Conservation (phyloP, 2,797 vertebrate genomes). For the Synanceia verrucosa region DNA sequence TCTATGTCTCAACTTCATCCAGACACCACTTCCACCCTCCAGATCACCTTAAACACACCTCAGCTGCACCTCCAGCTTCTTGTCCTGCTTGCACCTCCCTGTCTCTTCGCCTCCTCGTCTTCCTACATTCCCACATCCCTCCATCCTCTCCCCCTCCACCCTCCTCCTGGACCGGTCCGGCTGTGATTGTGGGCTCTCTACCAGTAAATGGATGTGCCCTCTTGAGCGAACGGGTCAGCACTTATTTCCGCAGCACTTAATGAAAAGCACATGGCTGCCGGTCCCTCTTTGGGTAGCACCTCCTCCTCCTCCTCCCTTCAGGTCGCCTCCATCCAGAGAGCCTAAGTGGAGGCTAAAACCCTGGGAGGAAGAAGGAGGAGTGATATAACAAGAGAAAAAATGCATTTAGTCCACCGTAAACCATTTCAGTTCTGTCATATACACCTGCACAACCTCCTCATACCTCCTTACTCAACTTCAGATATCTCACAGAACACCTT, state of each 20-base stretch:
- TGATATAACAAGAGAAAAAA: background rate
- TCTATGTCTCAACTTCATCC: background rate
- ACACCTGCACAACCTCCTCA: background rate
- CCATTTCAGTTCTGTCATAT: background rate
- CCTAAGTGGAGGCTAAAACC: conserved; percentile 17
- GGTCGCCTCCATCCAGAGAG: conserved; percentile 36
- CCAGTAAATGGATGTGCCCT: conserved; percentile 72
- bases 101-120: background rate
- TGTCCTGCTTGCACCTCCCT: background rate
- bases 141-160: conserved; percentile 47
- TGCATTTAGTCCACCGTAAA: background rate
- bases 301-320: conserved; percentile 59
- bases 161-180: background rate
- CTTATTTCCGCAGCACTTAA: conserved; percentile 88
- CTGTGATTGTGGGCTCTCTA: conserved; percentile 11
- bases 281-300: conserved; percentile 16
- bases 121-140: conserved; percentile 14
- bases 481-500: background rate
- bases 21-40: background rate
- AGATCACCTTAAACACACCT: conserved; percentile 13
- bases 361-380: conserved; percentile 13
- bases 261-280: conserved; percentile 85
- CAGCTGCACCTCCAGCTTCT: background rate
- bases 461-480: background rate
- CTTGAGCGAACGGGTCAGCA: conserved; percentile 82